Evolutionary conservation across 2,113 vertebrate genomes (phyloP).

Genomic region (Centropus bengalensis): DNA sequence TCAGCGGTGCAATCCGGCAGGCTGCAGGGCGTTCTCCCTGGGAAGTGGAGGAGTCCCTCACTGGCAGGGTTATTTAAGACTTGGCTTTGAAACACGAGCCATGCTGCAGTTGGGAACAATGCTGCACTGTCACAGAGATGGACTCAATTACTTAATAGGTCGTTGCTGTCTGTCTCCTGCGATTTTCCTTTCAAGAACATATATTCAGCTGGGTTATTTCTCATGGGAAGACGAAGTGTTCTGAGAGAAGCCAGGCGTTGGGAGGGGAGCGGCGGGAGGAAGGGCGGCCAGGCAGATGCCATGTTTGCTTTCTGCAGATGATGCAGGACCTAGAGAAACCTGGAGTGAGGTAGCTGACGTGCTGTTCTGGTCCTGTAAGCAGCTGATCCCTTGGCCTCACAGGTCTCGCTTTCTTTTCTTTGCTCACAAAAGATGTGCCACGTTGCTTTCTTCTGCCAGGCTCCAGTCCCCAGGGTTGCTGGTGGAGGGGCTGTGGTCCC

Average conservation of each 20-base stretch:
- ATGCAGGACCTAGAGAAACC: not conserved
- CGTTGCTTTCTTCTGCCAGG: not conserved
- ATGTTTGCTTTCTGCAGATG: not conserved
- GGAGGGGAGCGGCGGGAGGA: not conserved
- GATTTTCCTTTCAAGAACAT: constrained; percentile 56
- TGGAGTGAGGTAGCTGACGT: not conserved
- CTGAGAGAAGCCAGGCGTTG: not conserved
- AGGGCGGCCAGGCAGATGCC: not conserved
- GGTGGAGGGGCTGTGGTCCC: not conserved
- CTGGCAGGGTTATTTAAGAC: constrained; percentile 25
- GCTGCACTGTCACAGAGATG: constrained; percentile 59
- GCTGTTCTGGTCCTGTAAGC: not conserved
- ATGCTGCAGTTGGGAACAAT: constrained; percentile 36
- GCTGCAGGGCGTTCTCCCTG: not conserved
- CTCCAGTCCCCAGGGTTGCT: not conserved
- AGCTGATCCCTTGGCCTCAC: rapidly evolving
- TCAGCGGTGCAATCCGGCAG: not conserved
- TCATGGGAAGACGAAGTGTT: constrained; percentile 39
- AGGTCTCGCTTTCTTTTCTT: not conserved
- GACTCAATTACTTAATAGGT: constrained; percentile 66
- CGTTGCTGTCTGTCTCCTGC: constrained; percentile 51
- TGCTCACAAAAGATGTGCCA: not conserved
- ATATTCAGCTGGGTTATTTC: constrained; percentile 57
- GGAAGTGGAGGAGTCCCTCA: not conserved
- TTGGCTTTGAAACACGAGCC: not conserved